Percentiles rank a stretch among this genome's conserved stretches.
Conservation (phyloP, 1,140 invertebrate genomes). For the Drosophila virilis region DNA sequence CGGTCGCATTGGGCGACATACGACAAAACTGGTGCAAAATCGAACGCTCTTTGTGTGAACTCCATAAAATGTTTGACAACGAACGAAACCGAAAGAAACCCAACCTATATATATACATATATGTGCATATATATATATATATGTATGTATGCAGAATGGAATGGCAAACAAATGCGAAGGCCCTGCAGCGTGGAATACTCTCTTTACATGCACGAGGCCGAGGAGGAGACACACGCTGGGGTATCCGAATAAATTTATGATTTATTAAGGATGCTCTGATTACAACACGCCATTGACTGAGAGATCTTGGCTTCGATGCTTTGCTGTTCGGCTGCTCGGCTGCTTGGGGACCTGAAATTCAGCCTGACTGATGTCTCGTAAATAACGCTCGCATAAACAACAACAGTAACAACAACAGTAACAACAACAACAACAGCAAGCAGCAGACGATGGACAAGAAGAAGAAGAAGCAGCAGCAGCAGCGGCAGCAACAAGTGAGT, state of each 20-base stretch:
- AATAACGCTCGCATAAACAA: slow-evolving; percentile 63
- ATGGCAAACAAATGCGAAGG: slow-evolving; percentile 16
- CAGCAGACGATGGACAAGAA: not conserved
- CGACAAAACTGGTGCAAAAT: slow-evolving; percentile 82
- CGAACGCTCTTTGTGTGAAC: slow-evolving; percentile 84
- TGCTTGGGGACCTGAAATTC: slow-evolving; percentile 19
- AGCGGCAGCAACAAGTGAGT: slow-evolving; percentile 62
- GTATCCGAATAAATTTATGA: slow-evolving; percentile 81
- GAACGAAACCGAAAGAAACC: slow-evolving; percentile 30
- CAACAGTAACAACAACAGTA: too few species aligned
- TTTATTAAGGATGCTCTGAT: slow-evolving; percentile 84
- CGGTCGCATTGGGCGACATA: slow-evolving; percentile 70
- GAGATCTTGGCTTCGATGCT: slow-evolving; percentile 3
- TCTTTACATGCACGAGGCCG: slow-evolving; percentile 39
- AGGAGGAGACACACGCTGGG: slow-evolving; percentile 9
- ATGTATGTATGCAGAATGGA: slow-evolving; percentile 77
- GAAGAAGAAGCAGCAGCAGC: not conserved
- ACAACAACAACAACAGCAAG: slow-evolving; percentile 22
- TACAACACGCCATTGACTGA: slow-evolving; percentile 67
- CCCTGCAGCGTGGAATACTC: not conserved
- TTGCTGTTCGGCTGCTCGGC: too few species aligned
- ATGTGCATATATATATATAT: slow-evolving; percentile 1
- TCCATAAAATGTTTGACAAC: slow-evolving; percentile 84
- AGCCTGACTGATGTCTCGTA: slow-evolving; percentile 76
- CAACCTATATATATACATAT: not conserved